These are phyloP conservation scores for Pitangus sulphuratus DNA, from an alignment of 2,797 vertebrate species.

Conservation along the genomic window DNA sequence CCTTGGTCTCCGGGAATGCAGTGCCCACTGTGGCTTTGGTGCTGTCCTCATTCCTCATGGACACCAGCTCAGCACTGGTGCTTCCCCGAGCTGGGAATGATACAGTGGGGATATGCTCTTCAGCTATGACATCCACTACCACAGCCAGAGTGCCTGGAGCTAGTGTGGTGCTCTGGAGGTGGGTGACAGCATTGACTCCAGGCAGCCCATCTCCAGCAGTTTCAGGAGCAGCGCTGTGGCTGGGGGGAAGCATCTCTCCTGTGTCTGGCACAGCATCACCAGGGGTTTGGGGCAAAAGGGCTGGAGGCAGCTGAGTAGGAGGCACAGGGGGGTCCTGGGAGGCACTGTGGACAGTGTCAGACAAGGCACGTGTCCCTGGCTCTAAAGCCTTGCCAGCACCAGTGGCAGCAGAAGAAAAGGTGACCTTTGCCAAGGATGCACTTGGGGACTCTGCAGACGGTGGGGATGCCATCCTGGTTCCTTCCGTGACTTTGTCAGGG, in stretches of 20 bases:
- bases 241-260: accelerated
- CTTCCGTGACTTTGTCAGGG: accelerated
- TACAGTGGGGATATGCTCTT: accelerated
- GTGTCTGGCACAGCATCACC: accelerated
- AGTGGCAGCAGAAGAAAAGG: background rate
- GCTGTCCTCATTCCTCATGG: background rate
- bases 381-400: accelerated
- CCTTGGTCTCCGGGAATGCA: accelerated
- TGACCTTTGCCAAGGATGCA: background rate
- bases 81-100: background rate
- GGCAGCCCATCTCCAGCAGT: background rate
- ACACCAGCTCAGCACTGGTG: background rate
- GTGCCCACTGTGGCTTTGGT: background rate
- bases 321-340: background rate
- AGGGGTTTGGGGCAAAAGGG: accelerated
- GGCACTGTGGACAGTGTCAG: accelerated
- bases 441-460: accelerated
- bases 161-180: accelerated
- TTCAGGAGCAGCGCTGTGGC: accelerated
- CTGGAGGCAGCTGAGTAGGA: background rate
- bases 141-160: accelerated
- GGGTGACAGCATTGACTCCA: accelerated
- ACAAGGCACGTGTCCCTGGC: background rate
- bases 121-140: accelerated
- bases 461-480: background rate